These are phyloP conservation scores for Pogonomyrmex barbatus DNA, from an alignment of 1,140 invertebrate species.

Conservation along the genomic window DNA sequence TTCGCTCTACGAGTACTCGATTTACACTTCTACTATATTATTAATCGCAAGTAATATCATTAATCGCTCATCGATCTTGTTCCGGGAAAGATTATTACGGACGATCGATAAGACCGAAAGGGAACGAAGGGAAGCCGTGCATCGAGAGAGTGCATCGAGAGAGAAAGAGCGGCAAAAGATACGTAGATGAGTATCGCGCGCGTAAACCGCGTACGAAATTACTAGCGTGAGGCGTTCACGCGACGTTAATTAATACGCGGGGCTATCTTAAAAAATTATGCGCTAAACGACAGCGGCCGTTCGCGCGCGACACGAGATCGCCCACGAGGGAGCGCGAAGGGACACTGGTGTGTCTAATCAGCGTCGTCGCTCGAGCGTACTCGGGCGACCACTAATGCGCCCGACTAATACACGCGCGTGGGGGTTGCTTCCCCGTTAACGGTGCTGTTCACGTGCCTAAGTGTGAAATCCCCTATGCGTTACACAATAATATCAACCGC, in stretches of 20 bases:
- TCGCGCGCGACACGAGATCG: slow-evolving; percentile 38
- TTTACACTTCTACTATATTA: slow-evolving; percentile 19
- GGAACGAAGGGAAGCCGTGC: slow-evolving; percentile 15
- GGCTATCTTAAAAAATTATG: slow-evolving; percentile 19
- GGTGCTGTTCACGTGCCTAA: background rate
- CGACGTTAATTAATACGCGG: background rate
- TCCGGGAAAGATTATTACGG: slow-evolving; percentile 7
- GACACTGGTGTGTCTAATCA: background rate
- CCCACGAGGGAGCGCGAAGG: background rate
- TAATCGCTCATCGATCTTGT: slow-evolving; percentile 43
- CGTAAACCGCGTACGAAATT: background rate
- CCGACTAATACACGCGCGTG: slow-evolving; percentile 2
- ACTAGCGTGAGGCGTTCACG: slow-evolving; percentile 8
- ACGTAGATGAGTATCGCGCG: background rate
- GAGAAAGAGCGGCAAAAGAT: background rate
- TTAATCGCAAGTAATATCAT: slow-evolving; percentile 26
- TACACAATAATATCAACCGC: slow-evolving; percentile 1
- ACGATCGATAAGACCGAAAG: slow-evolving; percentile 4
- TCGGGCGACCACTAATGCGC: slow-evolving; percentile 14
- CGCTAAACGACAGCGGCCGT: slow-evolving; percentile 9
- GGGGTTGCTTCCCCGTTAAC: background rate
- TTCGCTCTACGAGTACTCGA: slow-evolving; percentile 29
- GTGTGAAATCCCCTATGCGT: background rate
- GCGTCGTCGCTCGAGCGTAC: slow-evolving; percentile 46
- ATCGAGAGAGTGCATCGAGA: background rate